Conservation (phyloP, 2,113 vertebrate genomes). For the Nothoprocta pentlandii region DNA sequence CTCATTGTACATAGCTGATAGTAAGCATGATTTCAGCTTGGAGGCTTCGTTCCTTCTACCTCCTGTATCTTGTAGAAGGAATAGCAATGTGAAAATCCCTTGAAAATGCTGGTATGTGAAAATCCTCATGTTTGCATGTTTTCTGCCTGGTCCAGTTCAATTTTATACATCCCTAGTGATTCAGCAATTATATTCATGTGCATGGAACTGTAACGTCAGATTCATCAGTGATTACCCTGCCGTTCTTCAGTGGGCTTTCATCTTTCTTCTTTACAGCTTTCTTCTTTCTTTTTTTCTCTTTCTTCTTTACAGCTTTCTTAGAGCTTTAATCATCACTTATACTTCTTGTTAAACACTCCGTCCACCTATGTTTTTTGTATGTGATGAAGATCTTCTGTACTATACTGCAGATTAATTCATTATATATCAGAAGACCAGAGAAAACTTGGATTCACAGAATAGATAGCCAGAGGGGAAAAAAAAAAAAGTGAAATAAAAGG, state of each 20-base stretch:
- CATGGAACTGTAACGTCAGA: not conserved
- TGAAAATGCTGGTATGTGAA: too few relatives aligned
- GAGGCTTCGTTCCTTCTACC: too few relatives aligned
- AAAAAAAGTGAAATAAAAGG: not conserved
- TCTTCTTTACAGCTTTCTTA: not conserved
- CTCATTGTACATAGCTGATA: too few relatives aligned
- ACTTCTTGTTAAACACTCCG: not conserved
- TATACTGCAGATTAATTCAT: not conserved
- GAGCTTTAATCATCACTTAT: not conserved
- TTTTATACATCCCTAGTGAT: not conserved
- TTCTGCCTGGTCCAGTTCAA: not conserved
- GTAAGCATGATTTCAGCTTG: too few relatives aligned
- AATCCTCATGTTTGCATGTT: not conserved
- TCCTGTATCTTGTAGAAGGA: too few relatives aligned
- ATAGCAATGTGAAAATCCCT: too few relatives aligned
- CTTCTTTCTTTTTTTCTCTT: too few relatives aligned
- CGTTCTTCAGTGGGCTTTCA: not conserved
- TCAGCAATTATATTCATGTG: not conserved
- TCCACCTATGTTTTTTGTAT: not conserved
- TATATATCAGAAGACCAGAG: not conserved
- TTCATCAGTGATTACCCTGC: not conserved
- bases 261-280: too few relatives aligned
- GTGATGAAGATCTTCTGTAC: not conserved
- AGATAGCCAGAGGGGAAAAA: not conserved
- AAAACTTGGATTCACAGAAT: not conserved